Conservation (phyloP, 2,888 invertebrate species). For the Diarsia dahlii region DNA sequence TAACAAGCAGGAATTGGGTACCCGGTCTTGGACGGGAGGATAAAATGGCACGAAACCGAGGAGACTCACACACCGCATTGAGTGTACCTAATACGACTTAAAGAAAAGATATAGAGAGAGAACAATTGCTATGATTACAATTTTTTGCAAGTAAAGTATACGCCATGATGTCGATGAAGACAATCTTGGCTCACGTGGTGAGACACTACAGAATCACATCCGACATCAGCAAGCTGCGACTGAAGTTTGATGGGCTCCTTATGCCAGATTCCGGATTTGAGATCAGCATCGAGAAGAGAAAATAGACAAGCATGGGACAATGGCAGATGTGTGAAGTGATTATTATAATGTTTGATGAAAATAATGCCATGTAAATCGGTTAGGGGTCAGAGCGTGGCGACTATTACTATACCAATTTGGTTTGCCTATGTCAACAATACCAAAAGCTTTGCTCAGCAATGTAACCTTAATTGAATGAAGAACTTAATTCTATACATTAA, state of each 20-base stretch:
- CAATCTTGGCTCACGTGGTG: conserved; percentile 75
- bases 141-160: conserved; percentile 58
- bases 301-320: not conserved
- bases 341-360: too few relatives aligned
- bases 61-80: not conserved
- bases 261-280: conserved; percentile 75
- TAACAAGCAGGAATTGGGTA: not conserved
- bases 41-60: not conserved
- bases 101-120: not conserved
- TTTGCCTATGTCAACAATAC: conserved; percentile 12
- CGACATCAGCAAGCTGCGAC: conserved; percentile 72
- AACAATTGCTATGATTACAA: not conserved
- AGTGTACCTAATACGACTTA: not conserved
- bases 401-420: conserved; percentile 19
- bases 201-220: conserved; percentile 73
- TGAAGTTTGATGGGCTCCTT: conserved; percentile 77
- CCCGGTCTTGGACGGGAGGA: not conserved
- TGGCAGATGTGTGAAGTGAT: not conserved
- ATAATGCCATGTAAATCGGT: too few relatives aligned
- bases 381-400: too few relatives aligned
- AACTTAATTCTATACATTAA: too few relatives aligned
- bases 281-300: conserved; percentile 63
- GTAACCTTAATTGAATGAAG: conserved; percentile 8
- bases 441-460: conserved; percentile 13
- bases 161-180: conserved; percentile 82